Conservation (phyloP, 2,797 vertebrate genomes). For the Lagodon rhomboides region DNA sequence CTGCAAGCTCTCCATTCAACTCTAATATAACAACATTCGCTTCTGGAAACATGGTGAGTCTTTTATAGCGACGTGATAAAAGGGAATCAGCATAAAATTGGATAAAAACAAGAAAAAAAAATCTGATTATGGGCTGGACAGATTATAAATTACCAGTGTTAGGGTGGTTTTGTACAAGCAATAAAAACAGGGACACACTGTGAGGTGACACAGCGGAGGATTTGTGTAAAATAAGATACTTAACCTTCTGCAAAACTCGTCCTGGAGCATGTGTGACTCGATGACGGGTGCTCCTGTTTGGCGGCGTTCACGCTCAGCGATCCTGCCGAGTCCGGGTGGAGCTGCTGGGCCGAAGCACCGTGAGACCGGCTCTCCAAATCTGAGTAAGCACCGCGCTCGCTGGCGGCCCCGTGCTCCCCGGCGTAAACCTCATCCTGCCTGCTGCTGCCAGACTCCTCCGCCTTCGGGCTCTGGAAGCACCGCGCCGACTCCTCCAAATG, state of each 20-base stretch:
- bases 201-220: neutral
- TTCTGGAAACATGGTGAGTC: neutral
- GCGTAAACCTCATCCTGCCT: conserved; percentile 84
- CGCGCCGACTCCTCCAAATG: conserved; percentile 87
- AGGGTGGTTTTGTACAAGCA: neutral
- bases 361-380: conserved; percentile 85
- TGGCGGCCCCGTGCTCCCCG: conserved; percentile 81
- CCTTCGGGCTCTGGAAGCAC: conserved; percentile 84
- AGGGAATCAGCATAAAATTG: neutral
- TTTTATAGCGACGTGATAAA: neutral
- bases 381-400: conserved; percentile 81
- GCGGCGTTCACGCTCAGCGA: conserved; percentile 82
- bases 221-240: conserved; percentile 8
- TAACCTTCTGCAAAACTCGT: conserved; percentile 91
- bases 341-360: conserved; percentile 79
- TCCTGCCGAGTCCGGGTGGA: conserved; percentile 83
- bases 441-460: conserved; percentile 85
- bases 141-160: no score
- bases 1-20: neutral
- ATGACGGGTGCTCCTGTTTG: conserved; percentile 84
- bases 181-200: neutral
- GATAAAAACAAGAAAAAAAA: neutral
- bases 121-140: neutral
- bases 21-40: neutral
- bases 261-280: conserved; percentile 88